Conservation (phyloP, 2,113 vertebrate genomes). For the Bambusicola thoracicus region DNA sequence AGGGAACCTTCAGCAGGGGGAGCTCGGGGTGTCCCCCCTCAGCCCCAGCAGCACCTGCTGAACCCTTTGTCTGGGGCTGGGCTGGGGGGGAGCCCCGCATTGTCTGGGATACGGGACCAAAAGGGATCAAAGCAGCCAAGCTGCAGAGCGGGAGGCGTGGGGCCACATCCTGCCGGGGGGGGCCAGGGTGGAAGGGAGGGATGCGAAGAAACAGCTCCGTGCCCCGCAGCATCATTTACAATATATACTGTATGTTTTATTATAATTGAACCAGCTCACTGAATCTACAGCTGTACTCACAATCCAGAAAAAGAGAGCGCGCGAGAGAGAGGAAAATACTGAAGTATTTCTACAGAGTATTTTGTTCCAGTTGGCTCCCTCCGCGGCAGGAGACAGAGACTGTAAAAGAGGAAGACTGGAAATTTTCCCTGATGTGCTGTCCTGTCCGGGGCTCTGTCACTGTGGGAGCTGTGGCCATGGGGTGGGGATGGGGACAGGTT, state of each 20-base stretch:
- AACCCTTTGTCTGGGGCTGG: neutral
- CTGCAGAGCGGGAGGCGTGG: rapidly evolving
- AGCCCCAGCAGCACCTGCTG: no score
- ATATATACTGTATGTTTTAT: slow-evolving; percentile 74
- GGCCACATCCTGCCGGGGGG: neutral
- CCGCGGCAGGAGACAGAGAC: slow-evolving; percentile 66
- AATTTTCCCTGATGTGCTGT: slow-evolving; percentile 73
- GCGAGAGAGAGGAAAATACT: slow-evolving; percentile 59
- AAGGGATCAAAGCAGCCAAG: neutral
- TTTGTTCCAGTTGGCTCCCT: slow-evolving; percentile 71
- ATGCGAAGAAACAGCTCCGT: neutral
- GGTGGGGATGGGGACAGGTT: neutral
- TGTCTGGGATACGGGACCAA: rapidly evolving
- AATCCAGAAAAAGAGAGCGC: slow-evolving; percentile 39
- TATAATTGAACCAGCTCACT: slow-evolving; percentile 68
- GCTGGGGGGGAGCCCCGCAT: neutral
- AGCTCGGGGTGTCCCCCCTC: neutral
- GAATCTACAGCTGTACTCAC: slow-evolving; percentile 71
- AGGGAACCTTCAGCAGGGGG: no score
- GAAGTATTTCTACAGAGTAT: slow-evolving; percentile 62
- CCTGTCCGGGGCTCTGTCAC: neutral
- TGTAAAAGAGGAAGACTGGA: slow-evolving; percentile 84
- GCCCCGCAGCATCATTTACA: slow-evolving; percentile 44
- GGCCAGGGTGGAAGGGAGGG: neutral
- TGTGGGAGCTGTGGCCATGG: neutral